Conservation (phyloP, 30 jellyfish, hydroid and myxozoan genomes). For the Pseudorhiza aurosa region DNA sequence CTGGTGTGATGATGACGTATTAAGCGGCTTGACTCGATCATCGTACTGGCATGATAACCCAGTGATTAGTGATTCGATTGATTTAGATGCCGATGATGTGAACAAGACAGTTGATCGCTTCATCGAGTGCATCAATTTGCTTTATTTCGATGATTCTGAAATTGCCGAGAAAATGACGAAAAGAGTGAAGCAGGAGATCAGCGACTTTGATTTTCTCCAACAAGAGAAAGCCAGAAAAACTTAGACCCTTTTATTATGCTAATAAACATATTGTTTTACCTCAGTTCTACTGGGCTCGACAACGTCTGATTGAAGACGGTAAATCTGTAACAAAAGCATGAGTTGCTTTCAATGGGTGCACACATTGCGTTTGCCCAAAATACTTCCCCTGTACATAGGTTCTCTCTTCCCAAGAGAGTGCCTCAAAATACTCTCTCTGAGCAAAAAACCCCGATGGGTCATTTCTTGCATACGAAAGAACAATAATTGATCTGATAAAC, state of each 20-base stretch:
- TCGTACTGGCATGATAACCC: constrained; percentile 72
- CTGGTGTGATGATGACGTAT: constrained; percentile 52
- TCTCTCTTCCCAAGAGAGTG: too few relatives aligned
- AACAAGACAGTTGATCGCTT: constrained; percentile 82
- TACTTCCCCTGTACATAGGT: too few relatives aligned
- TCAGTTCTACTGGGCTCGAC: too few relatives aligned
- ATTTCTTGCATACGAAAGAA: too few relatives aligned
- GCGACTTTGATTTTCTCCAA: constrained; percentile 44
- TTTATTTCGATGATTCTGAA: constrained; percentile 82
- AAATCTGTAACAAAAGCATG: too few relatives aligned
- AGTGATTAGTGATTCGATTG: constrained; percentile 20
- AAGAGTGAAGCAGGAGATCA: constrained; percentile 75
- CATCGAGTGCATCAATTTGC: constrained; percentile 76
- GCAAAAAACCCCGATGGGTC: too few relatives aligned
- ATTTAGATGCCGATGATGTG: constrained; percentile 54
- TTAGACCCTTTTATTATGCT: too few relatives aligned
- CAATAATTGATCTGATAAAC: too few relatives aligned
- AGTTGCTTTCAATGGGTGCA: too few relatives aligned
- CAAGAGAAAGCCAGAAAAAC: constrained; percentile 27
- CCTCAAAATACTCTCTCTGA: too few relatives aligned
- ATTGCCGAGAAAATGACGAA: constrained; percentile 80
- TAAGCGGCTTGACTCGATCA: constrained; percentile 67
- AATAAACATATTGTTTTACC: too few relatives aligned
- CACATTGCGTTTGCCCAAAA: too few relatives aligned
- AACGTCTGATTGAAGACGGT: background rate